Base-by-base conservation (phyloP, 37 sponge, comb jelly and placozoan species). In the Halisarca cf. caerulea region DNA sequence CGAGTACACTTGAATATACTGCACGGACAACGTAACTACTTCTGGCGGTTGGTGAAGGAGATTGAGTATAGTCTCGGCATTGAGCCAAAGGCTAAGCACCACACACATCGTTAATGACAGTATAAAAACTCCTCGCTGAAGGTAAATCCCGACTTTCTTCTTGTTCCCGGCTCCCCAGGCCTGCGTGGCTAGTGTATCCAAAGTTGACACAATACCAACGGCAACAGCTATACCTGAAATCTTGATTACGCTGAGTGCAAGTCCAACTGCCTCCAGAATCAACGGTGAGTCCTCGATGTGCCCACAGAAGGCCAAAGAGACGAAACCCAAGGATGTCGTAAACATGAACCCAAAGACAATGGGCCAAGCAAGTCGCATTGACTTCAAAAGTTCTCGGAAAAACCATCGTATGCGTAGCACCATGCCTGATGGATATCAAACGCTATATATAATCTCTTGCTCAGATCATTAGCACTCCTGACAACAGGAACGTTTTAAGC, bases 121-220 rank as follows among this genome's bases (percentile, higher is more conserved):
- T 43, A 90, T 83, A 40, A 86, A 32, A 2, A 86, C 73, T 81
- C 92, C 90, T 73, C 87, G 42, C 64, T 92, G 93, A 3, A 86
- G 60, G 59, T 84, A 33, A 9, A 84, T 27, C 21, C 93, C 93
- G 23, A 92, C 90, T 55, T 86, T 58, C 47, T 87, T 92, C 69
- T 84, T 89, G 74, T 89, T 92, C 47, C 84, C 85, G 66, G 59
- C 71, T 2, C 93, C 93, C 83, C 73, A 92, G 40, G 80, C 79
- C 90, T 92, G 53, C 2, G 58, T 6, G 28, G 38, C 28, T 68
- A 90, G 69, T 8, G 90, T 90, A 62, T 42, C 32, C 20, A 72
- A 18, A 21, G 77, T 37, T 0, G 77, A 37, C 25, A 23, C 45
- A n/a, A 74, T 40, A 9, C 77, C 77, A 18, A 74, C 32, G 20